These are phyloP conservation scores for Synanthedon myopaeformis DNA, from an alignment of 2,888 invertebrate species.

Conservation along the genomic window DNA sequence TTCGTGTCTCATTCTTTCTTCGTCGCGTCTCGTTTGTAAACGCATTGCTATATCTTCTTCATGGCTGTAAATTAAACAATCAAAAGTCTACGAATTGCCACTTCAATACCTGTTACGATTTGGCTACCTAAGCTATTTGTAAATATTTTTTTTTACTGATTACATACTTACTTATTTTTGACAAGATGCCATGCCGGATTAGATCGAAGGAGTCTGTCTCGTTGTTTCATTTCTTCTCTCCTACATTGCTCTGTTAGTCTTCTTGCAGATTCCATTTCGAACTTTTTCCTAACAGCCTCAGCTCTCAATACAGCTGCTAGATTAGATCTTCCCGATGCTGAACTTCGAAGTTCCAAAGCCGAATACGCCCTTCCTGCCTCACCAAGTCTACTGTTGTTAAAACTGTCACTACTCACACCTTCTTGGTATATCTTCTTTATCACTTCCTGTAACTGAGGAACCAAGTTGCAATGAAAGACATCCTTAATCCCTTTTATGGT, in stretches of 20 bases:
- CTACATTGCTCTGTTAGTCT: constrained; percentile 71
- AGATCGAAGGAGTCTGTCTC: constrained; percentile 70
- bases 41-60: constrained; percentile 77
- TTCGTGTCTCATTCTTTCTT: constrained; percentile 75
- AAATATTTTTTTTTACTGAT: background rate
- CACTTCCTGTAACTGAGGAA: constrained; percentile 47
- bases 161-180: constrained; percentile 56
- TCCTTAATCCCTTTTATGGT: too few species aligned
- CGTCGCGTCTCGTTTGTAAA: constrained; percentile 74
- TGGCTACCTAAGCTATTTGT: background rate
- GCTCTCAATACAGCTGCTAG: constrained; percentile 76
- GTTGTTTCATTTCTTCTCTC: constrained; percentile 68
- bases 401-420: constrained; percentile 38
- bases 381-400: constrained; percentile 21
- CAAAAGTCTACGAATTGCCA: background rate
- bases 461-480: background rate
- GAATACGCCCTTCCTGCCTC: constrained; percentile 45
- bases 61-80: constrained; percentile 38
- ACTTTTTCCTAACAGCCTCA: constrained; percentile 71
- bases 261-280: constrained; percentile 73
- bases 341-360: constrained; percentile 47
- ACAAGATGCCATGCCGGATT: constrained; percentile 80
- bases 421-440: constrained; percentile 48
- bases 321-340: constrained; percentile 67
- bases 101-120: background rate